Base-by-base conservation (phyloP, 2,888 invertebrate genomes). In the Plebejus argus region DNA sequence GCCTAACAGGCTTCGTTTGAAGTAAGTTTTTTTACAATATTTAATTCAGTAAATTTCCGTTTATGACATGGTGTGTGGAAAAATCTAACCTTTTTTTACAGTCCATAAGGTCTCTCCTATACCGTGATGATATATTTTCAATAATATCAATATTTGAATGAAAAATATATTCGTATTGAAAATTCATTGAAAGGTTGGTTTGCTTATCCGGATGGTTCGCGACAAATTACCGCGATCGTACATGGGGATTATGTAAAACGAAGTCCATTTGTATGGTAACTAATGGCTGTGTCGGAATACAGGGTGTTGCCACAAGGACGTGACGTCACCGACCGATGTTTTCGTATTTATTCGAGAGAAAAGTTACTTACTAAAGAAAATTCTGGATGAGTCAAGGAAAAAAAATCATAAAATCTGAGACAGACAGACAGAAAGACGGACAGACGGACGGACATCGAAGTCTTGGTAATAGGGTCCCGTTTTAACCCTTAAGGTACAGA, bases 211-310 rank as follows among this genome's bases (percentile, higher is more conserved):
- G 89, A 90, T 89, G 88, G 90, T 89, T 90, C 88, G 89, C 88
- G 89, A 93, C 92, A 93, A 93, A 93, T 93, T 92, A 92, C 91
- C 88, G 87, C 85, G 88, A 88, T 88, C 88, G 88, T 87, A 86
- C 86, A 88, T 89, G 91, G 90, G 92, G 91, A 93, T 93, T 93
- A 93, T 93, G 93, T 93, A 92, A 93, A 93, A 90, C 92, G 91
- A 93, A 85, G 85, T 88, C 92, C 91, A 93, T 93, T 93, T 93
- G 89, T 93, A 93, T 93, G 93, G 91, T 88, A 93, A 92, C 92
- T 91, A 93, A 93, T 92, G 91, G 90, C 84, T 89, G 87, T 89
- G 90, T 88, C 90, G 87, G 84, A 85, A 86, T 87, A 87, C 85
- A 87, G 85, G 84, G 85, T 83, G 84, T 83, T 83, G 79, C 81